Evolutionary conservation across 1,140 invertebrate genomes (phyloP), one percentile per base, ranked within the genome.

Genomic region (Trichonephila clavata): DNA sequence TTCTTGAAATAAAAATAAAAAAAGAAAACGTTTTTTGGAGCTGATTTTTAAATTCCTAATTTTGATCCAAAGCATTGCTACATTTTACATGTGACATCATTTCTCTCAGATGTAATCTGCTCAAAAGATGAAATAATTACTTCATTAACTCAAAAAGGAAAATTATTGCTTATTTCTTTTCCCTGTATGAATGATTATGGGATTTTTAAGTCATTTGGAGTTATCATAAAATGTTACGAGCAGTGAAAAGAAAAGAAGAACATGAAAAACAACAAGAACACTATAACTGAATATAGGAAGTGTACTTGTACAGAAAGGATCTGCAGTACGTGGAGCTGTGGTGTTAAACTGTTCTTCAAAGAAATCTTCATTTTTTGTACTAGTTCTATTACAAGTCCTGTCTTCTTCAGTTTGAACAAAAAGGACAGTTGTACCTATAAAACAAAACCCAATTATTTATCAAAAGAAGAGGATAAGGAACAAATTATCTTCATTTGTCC

Each of bases 221-320:
- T 81, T 81, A 43, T 80, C 60, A 20, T 50, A 93, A 63, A 87
- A 93, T 16, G 84, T 88, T 5, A 93, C 84, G 24, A 93, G 84
- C 24, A 93, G 27, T 18, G 92, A 93, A 50, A 93, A 93, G 71
- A 93, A 93, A 16, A 93, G 57, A 24, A 93, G 86, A 21, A 93
- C 16, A 24, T 93, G 84, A 81, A 93, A 80, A 18, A 93, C 63
- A n/a, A 93, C 68, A 6, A 93, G 65, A 50, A 93, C 92, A 27
- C 92, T 88, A 6, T 93, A 81, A 21, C 65, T 93, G 86, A 93
- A 93, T 43, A 80, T 27, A 10, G 86, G 86, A 39, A 93, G 68
- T 16, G 92, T 93, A 21, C 50, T 93, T 8, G 43, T 93, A 27
- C 92, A 93, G 50, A 93, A 93, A 1, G 88, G 88, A 50, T 93